Evolutionary conservation across 2,888 invertebrate genomes (phyloP), one percentile per base, ranked within the genome.

Genomic region (Orthosia incerta): DNA sequence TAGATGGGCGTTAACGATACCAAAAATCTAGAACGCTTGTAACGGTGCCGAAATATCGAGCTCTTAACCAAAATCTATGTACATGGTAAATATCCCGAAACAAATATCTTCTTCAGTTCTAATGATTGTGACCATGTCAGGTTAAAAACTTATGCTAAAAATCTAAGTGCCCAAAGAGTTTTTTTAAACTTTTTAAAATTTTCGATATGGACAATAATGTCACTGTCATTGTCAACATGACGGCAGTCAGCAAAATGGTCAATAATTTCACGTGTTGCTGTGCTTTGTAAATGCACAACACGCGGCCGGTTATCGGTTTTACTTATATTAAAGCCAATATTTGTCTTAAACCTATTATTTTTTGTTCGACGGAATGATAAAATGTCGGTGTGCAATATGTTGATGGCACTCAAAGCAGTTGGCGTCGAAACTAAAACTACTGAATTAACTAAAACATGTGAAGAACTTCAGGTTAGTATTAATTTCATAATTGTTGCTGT

Each of bases 401-500:
- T 83, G 46, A 76, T 77, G 60, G 90, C 89, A 18, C 86, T 92
- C 48, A 85, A 86, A 81, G 85, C 82, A 31, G 88, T 94, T 85
- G 86, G 88, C 68, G 73, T 74, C 66, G 87, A 89, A 82, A 91
- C 94, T 53, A 87, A 80, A 66, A 91, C 91, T 64, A 71, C 79
- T n/a, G 92, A 93, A 71, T 88, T 94, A 73, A 72, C 64, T 60
- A 91, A 90, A 90, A 87, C 90, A 77, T 94, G 94, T 86, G 83
- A 86, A 74, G 88, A 90, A 83, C 85, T 94, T 76, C 84, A 87
- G 91, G 94, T 94, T 87, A 92, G 93, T 90, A 84, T 11, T 39
- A 4, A n/a, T 60, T 20, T 7, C 39, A 15, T 56, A 7, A 11
- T 55, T 79, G 66, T 65, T 31, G 12, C n/a, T 18, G 18, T 51